phyloP scores from a whole-genome alignment of 2,888 invertebrate species.

The Ferdinandea cuprea region DNA sequence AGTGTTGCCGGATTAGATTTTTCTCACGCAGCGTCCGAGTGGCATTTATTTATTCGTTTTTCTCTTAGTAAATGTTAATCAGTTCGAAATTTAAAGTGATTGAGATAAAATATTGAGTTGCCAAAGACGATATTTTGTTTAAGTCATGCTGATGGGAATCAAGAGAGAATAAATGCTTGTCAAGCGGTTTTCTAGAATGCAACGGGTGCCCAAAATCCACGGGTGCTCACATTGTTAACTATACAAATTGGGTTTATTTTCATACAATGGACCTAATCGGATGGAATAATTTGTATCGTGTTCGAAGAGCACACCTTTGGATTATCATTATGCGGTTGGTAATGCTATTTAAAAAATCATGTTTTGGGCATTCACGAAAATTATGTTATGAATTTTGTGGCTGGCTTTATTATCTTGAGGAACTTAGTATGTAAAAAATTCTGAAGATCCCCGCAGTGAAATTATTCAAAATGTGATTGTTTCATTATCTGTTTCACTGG shows the following conservation, averaged over 20 bases:
- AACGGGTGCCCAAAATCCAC: constrained; percentile 33
- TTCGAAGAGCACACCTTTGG: constrained; percentile 20
- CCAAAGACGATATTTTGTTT: constrained; percentile 48
- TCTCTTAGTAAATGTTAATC: constrained; percentile 26
- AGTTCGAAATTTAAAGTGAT: neutral
- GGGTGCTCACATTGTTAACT: constrained; percentile 20
- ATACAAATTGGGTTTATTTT: constrained; percentile 29
- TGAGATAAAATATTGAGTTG: constrained; percentile 26
- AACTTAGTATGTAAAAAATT: no score
- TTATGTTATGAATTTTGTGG: no score
- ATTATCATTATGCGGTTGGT: constrained; percentile 37
- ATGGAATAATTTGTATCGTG: constrained; percentile 37
- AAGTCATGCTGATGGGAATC: constrained; percentile 8
- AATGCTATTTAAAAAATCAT: constrained; percentile 28
- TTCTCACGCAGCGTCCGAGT: constrained; percentile 38
- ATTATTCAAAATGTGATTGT: no score
- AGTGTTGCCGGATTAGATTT: neutral
- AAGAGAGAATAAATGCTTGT: no score
- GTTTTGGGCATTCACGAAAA: constrained; percentile 9
- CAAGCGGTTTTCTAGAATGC: constrained; percentile 2
- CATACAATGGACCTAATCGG: constrained; percentile 23
- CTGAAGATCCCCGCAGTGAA: no score
- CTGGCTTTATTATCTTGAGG: no score
- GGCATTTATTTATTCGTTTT: no score
- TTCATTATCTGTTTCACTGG: no score